Percentiles rank a stretch among this genome's conserved stretches.
Evolutionary conservation across 2,113 vertebrate genomes (phyloP).

Genomic region (Gasterosteus nipponicus): DNA sequence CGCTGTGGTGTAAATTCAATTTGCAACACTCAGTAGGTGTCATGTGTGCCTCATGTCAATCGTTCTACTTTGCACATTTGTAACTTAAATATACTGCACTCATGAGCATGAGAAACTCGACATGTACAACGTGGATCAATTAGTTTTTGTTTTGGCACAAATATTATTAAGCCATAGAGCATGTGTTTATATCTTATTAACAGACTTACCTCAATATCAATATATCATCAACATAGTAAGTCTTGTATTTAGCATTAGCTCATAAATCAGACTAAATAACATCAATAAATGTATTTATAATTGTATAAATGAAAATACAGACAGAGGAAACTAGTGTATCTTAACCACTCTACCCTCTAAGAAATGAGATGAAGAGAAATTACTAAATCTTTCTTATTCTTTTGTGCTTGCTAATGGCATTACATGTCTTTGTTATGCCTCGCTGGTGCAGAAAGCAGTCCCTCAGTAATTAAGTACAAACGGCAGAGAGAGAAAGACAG

Average conservation of each 20-base stretch:
- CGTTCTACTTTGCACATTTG: conserved; percentile 41
- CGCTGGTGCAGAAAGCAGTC: conserved; percentile 74
- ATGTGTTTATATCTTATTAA: not conserved
- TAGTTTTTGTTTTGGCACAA: not conserved
- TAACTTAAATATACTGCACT: conserved; percentile 38
- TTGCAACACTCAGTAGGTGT: conserved; percentile 67
- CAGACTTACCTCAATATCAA: not conserved
- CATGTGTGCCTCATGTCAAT: conserved; percentile 61
- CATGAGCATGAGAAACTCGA: not conserved
- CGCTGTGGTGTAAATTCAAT: conserved; percentile 73
- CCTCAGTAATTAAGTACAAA: conserved; percentile 82
- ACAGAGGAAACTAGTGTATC: conserved; percentile 45
- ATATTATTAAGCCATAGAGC: conserved; percentile 2
- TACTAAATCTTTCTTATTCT: conserved; percentile 54
- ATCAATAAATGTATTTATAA: conserved; percentile 10
- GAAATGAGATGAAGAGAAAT: conserved; percentile 59
- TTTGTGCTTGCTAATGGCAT: conserved; percentile 71
- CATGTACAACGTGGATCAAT: not conserved
- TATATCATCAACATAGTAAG: not conserved
- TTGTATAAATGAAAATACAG: too few species aligned
- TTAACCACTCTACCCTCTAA: conserved; percentile 52
- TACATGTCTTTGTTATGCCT: conserved; percentile 79
- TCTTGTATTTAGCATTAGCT: not conserved
- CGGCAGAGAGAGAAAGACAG: conserved; percentile 69
- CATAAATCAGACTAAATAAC: conserved; percentile 13